Base-by-base conservation (phyloP, 2,888 invertebrate genomes). In the Hyposoter dolosus region DNA sequence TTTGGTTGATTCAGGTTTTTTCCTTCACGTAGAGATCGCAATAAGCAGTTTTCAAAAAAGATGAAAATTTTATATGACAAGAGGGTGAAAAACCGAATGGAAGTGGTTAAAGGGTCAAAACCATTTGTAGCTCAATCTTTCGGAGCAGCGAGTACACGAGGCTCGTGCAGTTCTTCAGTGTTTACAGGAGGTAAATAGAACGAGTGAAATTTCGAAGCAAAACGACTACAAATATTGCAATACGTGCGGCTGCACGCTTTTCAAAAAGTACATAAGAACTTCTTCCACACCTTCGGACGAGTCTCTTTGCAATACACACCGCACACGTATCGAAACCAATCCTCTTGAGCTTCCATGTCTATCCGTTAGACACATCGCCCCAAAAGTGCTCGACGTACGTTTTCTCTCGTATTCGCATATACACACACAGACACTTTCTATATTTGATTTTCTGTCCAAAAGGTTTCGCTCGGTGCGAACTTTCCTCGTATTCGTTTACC, bases 121-220 rank as follows among this genome's bases (percentile, higher is more conserved):
- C 47, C 65, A 50, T 76, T 66, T 45, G 65, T 10, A 65, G 28
- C 50, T 50, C 40, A 35, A 65, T 66, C 50, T 65, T 65, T 65
- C n/a, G 65, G 19, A 56, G n/a, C 15, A 35, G 32, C 23, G 50
- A 76, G 19, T 65, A 50, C 47, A 47, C 50, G 65, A 47, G 47
- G 43, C 47, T 76, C 50, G 40, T 15, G n/a, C 50, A 66, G 19
- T 35, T 15, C 28, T 63, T n/a, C 28, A 2, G 53, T 35, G 43
- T 40, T 19, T 68, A 43, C 40, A 43, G 4, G 28, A 53, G 66
- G 40, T 78, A 43, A 17, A 2, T 23, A 10, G 68, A 72, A 65
- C 53, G 43, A 56, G 72, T 32, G 68, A 83, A 83, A 45, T 83
- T 83, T 78, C 32, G 28, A 43, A 28, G 50, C 15, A 68, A 77